Percentiles rank a stretch among this genome's conserved stretches.
Evolutionary conservation across 1,140 invertebrate genomes (phyloP).

Genomic region (Pseudomyrmex sp.): DNA sequence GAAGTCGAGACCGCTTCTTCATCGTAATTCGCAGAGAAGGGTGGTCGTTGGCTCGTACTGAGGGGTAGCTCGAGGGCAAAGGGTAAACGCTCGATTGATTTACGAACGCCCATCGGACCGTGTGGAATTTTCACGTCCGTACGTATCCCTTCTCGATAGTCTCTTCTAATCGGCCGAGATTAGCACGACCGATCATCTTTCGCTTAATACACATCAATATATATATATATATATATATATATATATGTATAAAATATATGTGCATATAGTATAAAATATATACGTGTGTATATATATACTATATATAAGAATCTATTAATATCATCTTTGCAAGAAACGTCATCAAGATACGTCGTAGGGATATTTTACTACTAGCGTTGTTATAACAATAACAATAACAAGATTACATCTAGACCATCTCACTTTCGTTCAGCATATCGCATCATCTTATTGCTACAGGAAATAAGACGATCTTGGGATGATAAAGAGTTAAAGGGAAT

Average conservation of each 20-base stretch:
- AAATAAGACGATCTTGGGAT: slow-evolving; percentile 3
- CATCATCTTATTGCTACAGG: slow-evolving; percentile 8
- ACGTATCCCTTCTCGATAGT: slow-evolving; percentile 24
- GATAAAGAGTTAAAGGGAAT: slow-evolving; percentile 48
- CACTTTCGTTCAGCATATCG: slow-evolving; percentile 41
- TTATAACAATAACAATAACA: slow-evolving; percentile 35
- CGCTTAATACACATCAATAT: slow-evolving; percentile 27
- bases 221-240: no score
- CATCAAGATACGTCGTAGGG: neutral
- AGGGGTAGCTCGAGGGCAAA: slow-evolving; percentile 59
- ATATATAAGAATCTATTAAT: neutral
- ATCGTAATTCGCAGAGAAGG: slow-evolving; percentile 55
- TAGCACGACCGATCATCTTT: slow-evolving; percentile 36
- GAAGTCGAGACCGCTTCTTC: slow-evolving; percentile 61
- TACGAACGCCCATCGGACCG: slow-evolving; percentile 61
- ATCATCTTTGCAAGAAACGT: slow-evolving; percentile 1
- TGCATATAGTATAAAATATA: neutral
- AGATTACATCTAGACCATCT: slow-evolving; percentile 53
- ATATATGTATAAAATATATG: neutral
- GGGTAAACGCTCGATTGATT: slow-evolving; percentile 70
- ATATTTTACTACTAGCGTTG: slow-evolving; percentile 20
- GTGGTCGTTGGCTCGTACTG: slow-evolving; percentile 52
- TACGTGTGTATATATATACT: neutral
- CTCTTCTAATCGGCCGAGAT: slow-evolving; percentile 63
- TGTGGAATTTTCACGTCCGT: slow-evolving; percentile 68